Evolutionary conservation across 2,113 vertebrate genomes (phyloP).

Genomic region (Strix aluco): DNA sequence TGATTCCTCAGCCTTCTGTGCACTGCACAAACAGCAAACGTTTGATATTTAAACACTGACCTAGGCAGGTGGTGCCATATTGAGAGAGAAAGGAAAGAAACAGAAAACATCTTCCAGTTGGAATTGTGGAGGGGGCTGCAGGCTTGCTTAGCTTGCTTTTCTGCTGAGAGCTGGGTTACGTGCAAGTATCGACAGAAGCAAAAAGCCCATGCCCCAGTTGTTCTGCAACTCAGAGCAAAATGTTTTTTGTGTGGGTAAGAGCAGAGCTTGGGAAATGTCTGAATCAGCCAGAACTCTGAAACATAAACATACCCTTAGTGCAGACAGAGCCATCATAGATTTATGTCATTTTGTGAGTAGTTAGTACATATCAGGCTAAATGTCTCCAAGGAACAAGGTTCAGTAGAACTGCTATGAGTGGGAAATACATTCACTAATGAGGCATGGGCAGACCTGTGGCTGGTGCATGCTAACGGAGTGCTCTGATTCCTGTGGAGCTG

Average conservation of each 20-base stretch:
- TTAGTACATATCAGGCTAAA: background rate
- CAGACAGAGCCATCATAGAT: conserved; percentile 1
- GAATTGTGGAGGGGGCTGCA: background rate
- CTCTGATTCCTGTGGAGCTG: background rate
- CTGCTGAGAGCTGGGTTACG: background rate
- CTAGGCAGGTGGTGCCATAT: background rate
- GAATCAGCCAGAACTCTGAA: conserved; percentile 9
- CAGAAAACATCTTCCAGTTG: background rate
- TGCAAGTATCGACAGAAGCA: background rate
- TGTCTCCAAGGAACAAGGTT: background rate
- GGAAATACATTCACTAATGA: conserved; percentile 8
- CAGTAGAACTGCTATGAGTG: background rate
- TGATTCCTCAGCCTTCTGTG: background rate
- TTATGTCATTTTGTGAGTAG: conserved; percentile 9
- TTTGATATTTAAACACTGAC: background rate
- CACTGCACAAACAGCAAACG: background rate
- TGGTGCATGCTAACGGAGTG: background rate
- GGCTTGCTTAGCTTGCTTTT: background rate
- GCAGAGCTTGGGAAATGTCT: background rate
- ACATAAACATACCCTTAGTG: background rate
- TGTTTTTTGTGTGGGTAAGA: background rate
- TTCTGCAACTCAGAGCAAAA: background rate
- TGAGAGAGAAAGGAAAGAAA: background rate
- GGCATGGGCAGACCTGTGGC: background rate
- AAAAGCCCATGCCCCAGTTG: background rate